Percentiles rank a stretch among this genome's conserved stretches.
phyloP scores from a whole-genome alignment of 1,140 invertebrate genomes.

The Scaptomyza montana region DNA sequence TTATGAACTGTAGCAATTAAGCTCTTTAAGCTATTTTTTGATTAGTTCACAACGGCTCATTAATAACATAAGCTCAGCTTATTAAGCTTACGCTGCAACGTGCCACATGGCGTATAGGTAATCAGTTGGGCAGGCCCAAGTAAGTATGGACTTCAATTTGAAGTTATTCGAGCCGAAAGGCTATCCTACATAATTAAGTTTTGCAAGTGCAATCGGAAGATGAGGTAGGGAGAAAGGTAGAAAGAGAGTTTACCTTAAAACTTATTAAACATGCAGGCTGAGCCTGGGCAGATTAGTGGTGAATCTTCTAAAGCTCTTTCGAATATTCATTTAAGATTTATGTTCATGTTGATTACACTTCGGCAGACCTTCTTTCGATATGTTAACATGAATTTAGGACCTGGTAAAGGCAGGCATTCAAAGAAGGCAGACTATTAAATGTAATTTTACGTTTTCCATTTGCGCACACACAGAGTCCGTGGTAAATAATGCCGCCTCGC shows the following conservation, averaged over 20 bases:
- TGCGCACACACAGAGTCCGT: slow-evolving; percentile 85
- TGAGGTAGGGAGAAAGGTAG: no score
- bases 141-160: slow-evolving; percentile 21
- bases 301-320: slow-evolving; percentile 23
- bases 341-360: slow-evolving; percentile 32
- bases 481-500: slow-evolving; percentile 86
- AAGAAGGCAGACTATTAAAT: slow-evolving; percentile 19
- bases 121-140: slow-evolving; percentile 21
- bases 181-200: slow-evolving; percentile 53
- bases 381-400: background rate
- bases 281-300: slow-evolving; percentile 27
- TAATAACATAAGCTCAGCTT: slow-evolving; percentile 5
- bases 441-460: slow-evolving; percentile 62
- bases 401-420: no score
- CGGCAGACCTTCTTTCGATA: background rate
- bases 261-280: slow-evolving; percentile 33
- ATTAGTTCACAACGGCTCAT: background rate
- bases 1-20: background rate
- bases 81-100: background rate
- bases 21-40: background rate
- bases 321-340: slow-evolving; percentile 41
- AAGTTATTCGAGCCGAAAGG: slow-evolving; percentile 6
- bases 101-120: slow-evolving; percentile 55
- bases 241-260: background rate
- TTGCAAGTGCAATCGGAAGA: slow-evolving; percentile 4